Evolutionary conservation across 2,113 vertebrate species (phyloP).

Genomic region (Syngnathus floridae): DNA sequence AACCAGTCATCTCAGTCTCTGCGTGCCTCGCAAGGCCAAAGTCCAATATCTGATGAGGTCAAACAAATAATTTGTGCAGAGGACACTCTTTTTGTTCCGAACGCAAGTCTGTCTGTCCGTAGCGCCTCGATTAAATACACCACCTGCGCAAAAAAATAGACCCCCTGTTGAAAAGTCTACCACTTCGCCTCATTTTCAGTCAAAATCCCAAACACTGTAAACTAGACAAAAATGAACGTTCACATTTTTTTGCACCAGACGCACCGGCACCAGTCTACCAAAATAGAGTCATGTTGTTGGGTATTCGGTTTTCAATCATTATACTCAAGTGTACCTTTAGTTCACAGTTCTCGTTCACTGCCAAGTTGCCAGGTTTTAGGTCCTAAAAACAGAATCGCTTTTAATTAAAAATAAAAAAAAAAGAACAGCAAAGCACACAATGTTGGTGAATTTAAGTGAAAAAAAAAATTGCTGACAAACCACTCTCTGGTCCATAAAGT

Average conservation of each 20-base stretch:
- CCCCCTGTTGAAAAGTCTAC: too few relatives aligned
- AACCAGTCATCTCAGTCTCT: constrained; percentile 79
- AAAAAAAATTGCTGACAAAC: too few relatives aligned
- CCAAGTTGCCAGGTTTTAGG: constrained; percentile 75
- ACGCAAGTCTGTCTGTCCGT: too few relatives aligned
- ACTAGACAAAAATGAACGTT: too few relatives aligned
- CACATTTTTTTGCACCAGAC: too few relatives aligned
- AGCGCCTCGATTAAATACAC: too few relatives aligned
- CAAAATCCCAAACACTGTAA: too few relatives aligned
- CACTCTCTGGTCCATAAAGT: too few relatives aligned
- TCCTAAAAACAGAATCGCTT: constrained; percentile 54
- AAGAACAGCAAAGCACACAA: neutral
- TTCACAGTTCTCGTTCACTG: constrained; percentile 76
- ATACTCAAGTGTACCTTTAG: constrained; percentile 60
- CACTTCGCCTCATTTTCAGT: too few relatives aligned
- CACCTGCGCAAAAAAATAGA: neutral
- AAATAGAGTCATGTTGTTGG: neutral
- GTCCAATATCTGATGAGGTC: constrained; percentile 71
- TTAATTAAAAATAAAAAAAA: too few relatives aligned
- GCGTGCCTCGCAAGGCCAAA: constrained; percentile 77
- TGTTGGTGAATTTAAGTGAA: neutral
- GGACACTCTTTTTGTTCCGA: too few relatives aligned
- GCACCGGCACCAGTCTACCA: too few relatives aligned
- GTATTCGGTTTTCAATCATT: neutral
- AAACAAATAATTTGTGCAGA: neutral